Evolutionary conservation across 2,113 vertebrate species (phyloP).

Genomic region (Galeopterus variegatus): DNA sequence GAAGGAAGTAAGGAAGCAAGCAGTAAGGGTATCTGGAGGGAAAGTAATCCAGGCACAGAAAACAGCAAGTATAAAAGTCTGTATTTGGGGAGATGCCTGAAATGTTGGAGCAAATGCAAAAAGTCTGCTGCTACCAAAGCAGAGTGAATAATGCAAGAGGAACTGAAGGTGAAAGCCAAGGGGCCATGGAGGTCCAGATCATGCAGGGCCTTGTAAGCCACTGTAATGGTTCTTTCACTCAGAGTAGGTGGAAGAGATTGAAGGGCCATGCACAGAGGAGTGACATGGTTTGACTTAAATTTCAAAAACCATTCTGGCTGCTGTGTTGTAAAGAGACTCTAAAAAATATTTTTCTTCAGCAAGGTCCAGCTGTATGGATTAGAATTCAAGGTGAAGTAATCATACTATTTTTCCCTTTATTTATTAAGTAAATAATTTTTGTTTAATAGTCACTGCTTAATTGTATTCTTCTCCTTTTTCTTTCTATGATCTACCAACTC

Average conservation of each 20-base stretch:
- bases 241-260: neutral
- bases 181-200: neutral
- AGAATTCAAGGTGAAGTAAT: neutral
- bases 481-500: neutral
- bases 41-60: neutral
- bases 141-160: neutral
- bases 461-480: neutral
- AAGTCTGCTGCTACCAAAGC: neutral
- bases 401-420: neutral
- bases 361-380: neutral
- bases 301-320: neutral
- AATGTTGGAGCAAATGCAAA: neutral
- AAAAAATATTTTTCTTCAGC: neutral
- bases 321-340: neutral
- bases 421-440: neutral
- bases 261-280: neutral
- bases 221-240: neutral
- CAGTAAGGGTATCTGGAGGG: neutral
- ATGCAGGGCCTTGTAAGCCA: neutral
- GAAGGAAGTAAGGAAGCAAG: neutral
- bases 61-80: neutral
- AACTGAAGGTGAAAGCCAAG: neutral
- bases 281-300: neutral
- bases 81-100: neutral
- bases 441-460: neutral